Base-by-base conservation (phyloP, 2,797 vertebrate species). In the Pangasius djambal region DNA sequence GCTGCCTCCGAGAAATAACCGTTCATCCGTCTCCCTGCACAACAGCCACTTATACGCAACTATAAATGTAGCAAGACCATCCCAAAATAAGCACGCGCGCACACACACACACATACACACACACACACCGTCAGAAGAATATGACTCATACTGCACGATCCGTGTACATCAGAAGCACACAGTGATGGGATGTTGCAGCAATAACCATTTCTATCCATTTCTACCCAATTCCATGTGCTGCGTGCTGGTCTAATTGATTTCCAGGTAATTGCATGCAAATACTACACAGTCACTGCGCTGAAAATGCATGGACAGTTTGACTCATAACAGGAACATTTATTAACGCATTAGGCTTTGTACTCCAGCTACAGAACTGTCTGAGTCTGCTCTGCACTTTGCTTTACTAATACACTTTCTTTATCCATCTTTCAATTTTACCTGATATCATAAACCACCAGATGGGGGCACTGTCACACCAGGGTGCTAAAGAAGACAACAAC, bases 1-100 rank as follows among this genome's bases (percentile, higher is more conserved):
- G 90, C 87, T 90, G 90, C 87, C 91, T 88, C 89, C 90, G 91
- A 92, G 90, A 93, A 91, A 94, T 92, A 92, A 91, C 91, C 92
- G 89, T 91, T 90, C 88, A 92, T 90, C 88, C 90, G 90, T 92
- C 91, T 92, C 90, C 86, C 83, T 90, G 89, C 86, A 87, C 90
- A 85, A 89, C 89, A 91, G 89, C 91, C 91, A 92, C 90, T 92
- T 91, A 92, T 93, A 93, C 91, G 86, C 74, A 72, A 88, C 89
- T 85, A 88, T 92, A 93, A 92, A 90, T 89, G 86, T 88, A 85
- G 89, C 88, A 90, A 65, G 48, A 78, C 40, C 59, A 63, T 88
- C 81, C 91, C 88, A 92, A 90, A 86, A 92, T 89, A 91, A 89
- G 89, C 88, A 90, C 88, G 75, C 67, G 18, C 88, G 86, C 88